Evolutionary conservation across 1,140 invertebrate genomes (phyloP).

Genomic region (Leptinotarsa undecemlineata): DNA sequence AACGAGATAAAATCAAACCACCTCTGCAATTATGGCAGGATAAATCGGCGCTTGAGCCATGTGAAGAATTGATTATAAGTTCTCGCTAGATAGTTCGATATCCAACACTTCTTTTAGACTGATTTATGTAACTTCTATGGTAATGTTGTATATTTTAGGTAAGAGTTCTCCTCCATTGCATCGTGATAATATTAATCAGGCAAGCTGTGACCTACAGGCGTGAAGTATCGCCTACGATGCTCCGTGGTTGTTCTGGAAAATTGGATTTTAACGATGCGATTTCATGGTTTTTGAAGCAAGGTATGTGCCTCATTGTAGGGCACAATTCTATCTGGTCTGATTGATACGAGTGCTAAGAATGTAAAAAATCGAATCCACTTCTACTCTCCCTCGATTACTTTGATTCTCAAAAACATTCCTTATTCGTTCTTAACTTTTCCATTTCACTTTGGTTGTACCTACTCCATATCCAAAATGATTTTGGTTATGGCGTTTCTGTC

Average conservation of each 20-base stretch:
- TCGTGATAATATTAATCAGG: slow-evolving; percentile 14
- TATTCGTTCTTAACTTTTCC: too few species aligned
- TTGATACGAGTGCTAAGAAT: not conserved
- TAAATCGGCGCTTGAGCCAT: slow-evolving; percentile 20
- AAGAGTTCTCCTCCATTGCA: slow-evolving; percentile 12
- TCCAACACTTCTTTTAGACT: slow-evolving; percentile 16
- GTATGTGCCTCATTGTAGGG: not conserved
- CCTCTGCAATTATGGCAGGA: slow-evolving; percentile 12
- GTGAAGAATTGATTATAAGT: slow-evolving; percentile 26
- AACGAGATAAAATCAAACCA: slow-evolving; percentile 18
- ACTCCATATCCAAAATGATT: too few species aligned
- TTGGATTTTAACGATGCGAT: slow-evolving; percentile 4
- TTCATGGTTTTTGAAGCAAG: not conserved
- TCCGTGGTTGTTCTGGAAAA: slow-evolving; percentile 4
- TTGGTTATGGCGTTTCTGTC: too few species aligned
- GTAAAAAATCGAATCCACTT: too few species aligned
- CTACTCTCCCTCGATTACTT: too few species aligned
- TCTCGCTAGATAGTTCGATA: slow-evolving; percentile 12
- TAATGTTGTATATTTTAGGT: slow-evolving; percentile 27
- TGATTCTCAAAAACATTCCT: too few species aligned
- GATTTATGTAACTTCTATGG: slow-evolving; percentile 22
- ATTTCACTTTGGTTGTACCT: too few species aligned
- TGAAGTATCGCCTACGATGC: not conserved
- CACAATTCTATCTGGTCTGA: not conserved
- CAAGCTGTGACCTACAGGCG: not conserved